Conservation (phyloP, 2,113 vertebrate genomes). For the Hiodon alosoides region DNA sequence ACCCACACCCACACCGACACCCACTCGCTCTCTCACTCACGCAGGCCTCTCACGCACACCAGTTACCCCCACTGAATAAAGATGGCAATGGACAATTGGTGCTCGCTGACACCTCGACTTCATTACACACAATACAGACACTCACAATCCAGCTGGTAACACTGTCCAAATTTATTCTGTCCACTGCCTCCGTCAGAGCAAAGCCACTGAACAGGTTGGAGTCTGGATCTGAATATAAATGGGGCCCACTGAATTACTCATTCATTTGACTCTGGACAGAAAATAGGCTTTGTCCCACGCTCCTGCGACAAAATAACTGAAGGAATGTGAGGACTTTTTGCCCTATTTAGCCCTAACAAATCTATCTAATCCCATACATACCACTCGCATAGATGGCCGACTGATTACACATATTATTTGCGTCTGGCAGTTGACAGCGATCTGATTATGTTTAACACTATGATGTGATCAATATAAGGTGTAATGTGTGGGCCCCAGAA, state of each 20-base stretch:
- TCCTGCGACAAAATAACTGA: neutral
- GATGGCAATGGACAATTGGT: constrained; percentile 10
- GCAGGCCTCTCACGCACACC: neutral
- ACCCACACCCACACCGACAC: constrained; percentile 16
- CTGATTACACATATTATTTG: neutral
- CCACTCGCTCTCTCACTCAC: neutral
- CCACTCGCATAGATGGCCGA: neutral
- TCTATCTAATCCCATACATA: constrained; percentile 3
- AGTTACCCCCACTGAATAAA: constrained; percentile 20
- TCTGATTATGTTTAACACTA: neutral
- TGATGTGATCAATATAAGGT: neutral
- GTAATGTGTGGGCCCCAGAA: neutral
- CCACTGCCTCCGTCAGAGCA: constrained; percentile 27
- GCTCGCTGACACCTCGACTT: constrained; percentile 31
- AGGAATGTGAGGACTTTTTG: neutral
- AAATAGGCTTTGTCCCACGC: constrained; percentile 1
- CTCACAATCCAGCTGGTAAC: constrained; percentile 13
- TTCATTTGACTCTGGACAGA: constrained; percentile 23
- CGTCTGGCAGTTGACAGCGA: neutral
- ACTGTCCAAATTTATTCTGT: constrained; percentile 35
- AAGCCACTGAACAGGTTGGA: constrained; percentile 16
- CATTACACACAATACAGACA: constrained; percentile 27
- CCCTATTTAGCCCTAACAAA: neutral
- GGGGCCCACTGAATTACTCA: constrained; percentile 31
- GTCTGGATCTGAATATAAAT: constrained; percentile 35